phyloP scores from a whole-genome alignment of 2,797 vertebrate species.

The Valencia hispanica region DNA sequence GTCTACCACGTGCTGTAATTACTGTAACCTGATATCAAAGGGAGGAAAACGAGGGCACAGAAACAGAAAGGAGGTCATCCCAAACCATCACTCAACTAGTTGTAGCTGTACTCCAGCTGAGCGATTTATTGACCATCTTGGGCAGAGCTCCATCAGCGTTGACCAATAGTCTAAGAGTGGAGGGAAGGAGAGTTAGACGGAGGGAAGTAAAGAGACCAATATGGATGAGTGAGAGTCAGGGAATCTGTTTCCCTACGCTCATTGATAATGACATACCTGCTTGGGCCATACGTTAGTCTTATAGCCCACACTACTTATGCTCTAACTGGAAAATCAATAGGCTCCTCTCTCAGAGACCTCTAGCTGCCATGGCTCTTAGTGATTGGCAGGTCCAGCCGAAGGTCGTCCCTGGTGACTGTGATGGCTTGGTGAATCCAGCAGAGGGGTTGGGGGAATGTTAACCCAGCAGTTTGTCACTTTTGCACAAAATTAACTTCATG shows the following conservation, averaged over 20 bases:
- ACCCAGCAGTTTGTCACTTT: slow-evolving; percentile 87
- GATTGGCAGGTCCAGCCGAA: slow-evolving; percentile 85
- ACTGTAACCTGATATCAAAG: slow-evolving; percentile 35
- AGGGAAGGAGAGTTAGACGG: slow-evolving; percentile 44
- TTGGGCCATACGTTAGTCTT: slow-evolving; percentile 94
- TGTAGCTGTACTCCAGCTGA: slow-evolving; percentile 86
- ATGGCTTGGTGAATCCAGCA: slow-evolving; percentile 70
- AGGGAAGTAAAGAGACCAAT: slow-evolving; percentile 71
- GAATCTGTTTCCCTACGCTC: slow-evolving; percentile 89
- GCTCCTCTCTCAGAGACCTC: slow-evolving; percentile 88
- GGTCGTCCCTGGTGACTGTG: slow-evolving; percentile 84
- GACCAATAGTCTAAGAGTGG: slow-evolving; percentile 59
- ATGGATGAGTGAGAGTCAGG: slow-evolving; percentile 86
- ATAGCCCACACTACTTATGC: slow-evolving; percentile 96
- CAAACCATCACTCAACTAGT: slow-evolving; percentile 62
- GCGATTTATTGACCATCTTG: slow-evolving; percentile 91
- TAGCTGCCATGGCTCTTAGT: slow-evolving; percentile 91
- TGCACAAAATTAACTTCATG: slow-evolving; percentile 90
- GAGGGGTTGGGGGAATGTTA: slow-evolving; percentile 11
- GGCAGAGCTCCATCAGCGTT: slow-evolving; percentile 87
- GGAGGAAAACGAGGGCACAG: slow-evolving; percentile 29
- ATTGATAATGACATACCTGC: slow-evolving; percentile 99
- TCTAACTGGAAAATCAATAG: slow-evolving; percentile 99
- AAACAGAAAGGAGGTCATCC: slow-evolving; percentile 60
- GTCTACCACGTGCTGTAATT: slow-evolving; percentile 62